Evolutionary conservation across 2,888 invertebrate species (phyloP), one percentile per base, ranked within the genome.

Genomic region (Nomada ruficornis): DNA sequence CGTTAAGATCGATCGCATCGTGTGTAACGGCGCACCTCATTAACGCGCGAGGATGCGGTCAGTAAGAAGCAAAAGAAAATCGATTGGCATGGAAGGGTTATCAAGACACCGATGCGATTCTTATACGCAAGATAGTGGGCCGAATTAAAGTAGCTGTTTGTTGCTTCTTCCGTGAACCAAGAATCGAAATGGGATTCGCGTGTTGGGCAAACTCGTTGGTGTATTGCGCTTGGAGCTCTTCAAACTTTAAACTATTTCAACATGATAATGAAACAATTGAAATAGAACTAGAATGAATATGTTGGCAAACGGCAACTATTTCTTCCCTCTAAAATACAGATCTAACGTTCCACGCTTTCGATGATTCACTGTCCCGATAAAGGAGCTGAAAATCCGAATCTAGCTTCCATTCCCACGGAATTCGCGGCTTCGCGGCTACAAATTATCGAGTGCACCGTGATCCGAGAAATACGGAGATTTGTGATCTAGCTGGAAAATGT

Each of bases 351-450:
- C 44, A 13, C 26, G 70, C 47, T 72, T 50, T 42, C 36, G 67
- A 71, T 63, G 82, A 83, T 83, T 83, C 81, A 76, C 52, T 23
- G 65, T 63, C 52, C n/a, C 63, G 77, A 84, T 82, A 70, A 70
- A 59, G 44, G 15, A 76, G 84, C 80, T 80, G 65, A 77, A 67
- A 70, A 78, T 81, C 83, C 9, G 69, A 54, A 83, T 73, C 69
- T 68, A 59, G 65, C 42, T 68, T 65, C 72, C 52, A 78, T 86
- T 86, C 86, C 86, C 86, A 86, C 86, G 86, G 77, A 13, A 80
- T n/a, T n/a, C n/a, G n/a, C n/a, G n/a, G n/a, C n/a, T 81, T 78
- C 62, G 76, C 72, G 73, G 77, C 86, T 79, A 85, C 86, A 85
- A 86, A 86, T 86, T 85, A 85, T 85, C 77, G 77, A 71, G 65